Conservation (phyloP, 2,797 vertebrate species). For the Orientallactaga sibirica region DNA sequence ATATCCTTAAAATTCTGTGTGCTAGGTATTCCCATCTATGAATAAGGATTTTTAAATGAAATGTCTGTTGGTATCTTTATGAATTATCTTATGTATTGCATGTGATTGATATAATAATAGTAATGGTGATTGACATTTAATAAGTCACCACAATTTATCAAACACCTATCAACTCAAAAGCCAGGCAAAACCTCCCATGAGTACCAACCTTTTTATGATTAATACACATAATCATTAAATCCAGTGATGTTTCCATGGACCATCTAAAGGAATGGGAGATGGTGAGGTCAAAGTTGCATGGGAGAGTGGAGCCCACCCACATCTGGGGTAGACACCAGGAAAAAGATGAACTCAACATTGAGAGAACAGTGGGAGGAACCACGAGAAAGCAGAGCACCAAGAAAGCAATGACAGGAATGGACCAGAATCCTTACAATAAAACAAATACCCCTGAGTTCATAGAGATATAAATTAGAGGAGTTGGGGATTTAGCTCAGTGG, state of each 20-base stretch:
- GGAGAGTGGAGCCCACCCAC: no score
- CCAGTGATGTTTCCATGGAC: neutral
- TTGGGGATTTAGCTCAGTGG: neutral
- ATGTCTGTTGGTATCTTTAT: neutral
- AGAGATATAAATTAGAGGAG: no score
- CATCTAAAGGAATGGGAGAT: neutral
- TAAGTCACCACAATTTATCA: neutral
- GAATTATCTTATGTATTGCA: neutral
- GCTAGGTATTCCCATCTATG: neutral
- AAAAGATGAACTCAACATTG: neutral
- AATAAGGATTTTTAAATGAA: neutral
- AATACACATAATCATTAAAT: neutral
- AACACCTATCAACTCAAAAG: neutral
- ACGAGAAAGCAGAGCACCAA: neutral
- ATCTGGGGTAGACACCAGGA: neutral
- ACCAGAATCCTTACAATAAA: no score
- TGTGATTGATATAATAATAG: no score
- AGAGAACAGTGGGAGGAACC: neutral
- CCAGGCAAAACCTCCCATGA: neutral
- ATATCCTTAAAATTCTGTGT: neutral
- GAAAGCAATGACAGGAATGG: neutral
- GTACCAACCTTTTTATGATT: neutral
- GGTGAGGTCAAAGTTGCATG: fast-evolving
- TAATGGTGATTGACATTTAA: neutral
- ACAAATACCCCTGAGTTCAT: neutral